Conservation (phyloP, 2,888 invertebrate genomes). For the Hylaea fasciaria region DNA sequence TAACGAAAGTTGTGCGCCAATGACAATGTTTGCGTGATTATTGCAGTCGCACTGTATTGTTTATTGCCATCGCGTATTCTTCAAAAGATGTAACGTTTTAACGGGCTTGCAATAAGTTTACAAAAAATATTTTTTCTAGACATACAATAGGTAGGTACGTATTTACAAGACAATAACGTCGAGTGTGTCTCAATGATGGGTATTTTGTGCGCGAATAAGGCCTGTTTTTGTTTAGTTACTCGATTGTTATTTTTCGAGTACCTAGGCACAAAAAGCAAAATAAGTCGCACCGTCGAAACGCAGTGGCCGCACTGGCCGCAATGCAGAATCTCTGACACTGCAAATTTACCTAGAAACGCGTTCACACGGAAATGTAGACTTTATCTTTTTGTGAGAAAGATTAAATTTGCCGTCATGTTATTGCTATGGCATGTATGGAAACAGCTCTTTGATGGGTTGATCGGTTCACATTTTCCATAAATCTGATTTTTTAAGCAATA, state of each 20-base stretch:
- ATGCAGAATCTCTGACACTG: conserved; percentile 21
- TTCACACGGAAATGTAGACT: conserved; percentile 7
- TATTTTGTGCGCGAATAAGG: too few relatives aligned
- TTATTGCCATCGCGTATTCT: background rate
- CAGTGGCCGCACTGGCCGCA: conserved; percentile 3
- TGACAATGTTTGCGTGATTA: conserved; percentile 5
- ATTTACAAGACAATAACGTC: too few relatives aligned
- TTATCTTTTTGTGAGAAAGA: background rate
- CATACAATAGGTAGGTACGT: too few relatives aligned
- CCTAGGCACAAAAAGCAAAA: conserved; percentile 12
- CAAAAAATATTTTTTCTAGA: too few relatives aligned
- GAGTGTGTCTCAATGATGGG: too few relatives aligned
- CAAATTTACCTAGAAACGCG: background rate
- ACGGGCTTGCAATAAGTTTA: too few relatives aligned
- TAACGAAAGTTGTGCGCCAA: conserved; percentile 11
- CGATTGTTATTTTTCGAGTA: too few relatives aligned
- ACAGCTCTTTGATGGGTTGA: too few relatives aligned
- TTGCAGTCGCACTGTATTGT: background rate
- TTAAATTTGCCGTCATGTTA: background rate
- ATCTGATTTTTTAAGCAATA: background rate
- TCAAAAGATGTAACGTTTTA: too few relatives aligned
- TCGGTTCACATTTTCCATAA: too few relatives aligned
- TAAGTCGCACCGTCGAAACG: background rate
- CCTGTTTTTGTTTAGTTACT: too few relatives aligned
- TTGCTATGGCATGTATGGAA: too few relatives aligned